These are phyloP conservation scores for Macroteleia sp. DNA, from an alignment of 2,888 invertebrate species.

Conservation along the genomic window DNA sequence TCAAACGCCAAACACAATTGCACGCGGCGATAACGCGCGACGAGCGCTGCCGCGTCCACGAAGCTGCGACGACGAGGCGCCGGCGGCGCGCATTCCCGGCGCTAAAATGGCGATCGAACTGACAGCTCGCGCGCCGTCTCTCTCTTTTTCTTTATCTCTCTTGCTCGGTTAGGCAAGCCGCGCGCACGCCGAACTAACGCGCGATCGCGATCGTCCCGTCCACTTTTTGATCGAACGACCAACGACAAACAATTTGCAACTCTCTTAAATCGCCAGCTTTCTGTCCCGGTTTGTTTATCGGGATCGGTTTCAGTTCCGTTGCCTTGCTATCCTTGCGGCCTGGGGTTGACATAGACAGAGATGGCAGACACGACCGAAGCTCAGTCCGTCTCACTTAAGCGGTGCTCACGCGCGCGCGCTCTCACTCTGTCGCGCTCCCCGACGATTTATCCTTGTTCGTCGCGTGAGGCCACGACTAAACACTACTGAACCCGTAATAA, in stretches of 20 bases:
- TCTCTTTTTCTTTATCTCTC: conserved; percentile 1
- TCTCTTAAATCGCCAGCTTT: neutral
- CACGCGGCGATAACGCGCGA: conserved; percentile 48
- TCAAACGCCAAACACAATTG: conserved; percentile 24
- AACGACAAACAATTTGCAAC: too few relatives aligned
- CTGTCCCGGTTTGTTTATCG: neutral
- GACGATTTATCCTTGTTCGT: conserved; percentile 50
- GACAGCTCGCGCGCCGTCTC: conserved; percentile 75
- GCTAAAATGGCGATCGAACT: conserved; percentile 84
- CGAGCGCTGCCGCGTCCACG: conserved; percentile 54
- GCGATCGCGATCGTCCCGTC: conserved; percentile 49
- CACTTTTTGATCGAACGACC: too few relatives aligned
- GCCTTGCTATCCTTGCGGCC: neutral
- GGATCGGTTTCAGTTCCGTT: neutral
- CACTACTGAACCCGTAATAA: conserved; percentile 67
- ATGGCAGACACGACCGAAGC: conserved; percentile 34
- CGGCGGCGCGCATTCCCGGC: conserved; percentile 79
- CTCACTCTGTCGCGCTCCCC: too few relatives aligned
- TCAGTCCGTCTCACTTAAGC: conserved; percentile 30
- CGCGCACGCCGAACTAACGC: conserved; percentile 21
- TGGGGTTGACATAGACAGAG: conserved; percentile 41
- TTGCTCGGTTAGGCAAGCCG: neutral
- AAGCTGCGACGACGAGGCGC: conserved; percentile 69
- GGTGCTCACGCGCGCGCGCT: conserved; percentile 15
- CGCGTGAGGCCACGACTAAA: conserved; percentile 41